Base-by-base conservation (phyloP, 2,888 invertebrate species). In the Brenthis daphne region DNA sequence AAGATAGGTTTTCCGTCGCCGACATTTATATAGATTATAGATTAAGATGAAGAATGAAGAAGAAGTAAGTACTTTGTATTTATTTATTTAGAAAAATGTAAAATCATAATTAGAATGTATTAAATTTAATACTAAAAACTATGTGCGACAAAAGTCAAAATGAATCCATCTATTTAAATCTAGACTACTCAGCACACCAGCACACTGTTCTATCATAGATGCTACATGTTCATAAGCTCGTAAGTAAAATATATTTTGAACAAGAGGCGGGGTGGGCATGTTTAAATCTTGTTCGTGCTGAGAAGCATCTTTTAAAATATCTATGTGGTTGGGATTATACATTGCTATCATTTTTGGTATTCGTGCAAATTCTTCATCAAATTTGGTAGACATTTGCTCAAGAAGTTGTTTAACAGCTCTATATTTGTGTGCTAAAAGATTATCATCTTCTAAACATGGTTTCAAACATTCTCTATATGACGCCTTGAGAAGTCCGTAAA, bases 111-210 rank as follows among this genome's bases (percentile, higher is more conserved):
- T 47, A 58, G 6, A 3, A 5, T 14, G n/a, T 48, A 54, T 47
- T 6, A 48, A 8, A 65, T 8, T 20, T 13, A 43, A 33, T n/a
- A 53, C 43, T 8, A 16, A 53, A 12, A 48, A 65, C 68, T 67
- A 76, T 5, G 70, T 65, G 16, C 67, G 82, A 75, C 90, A 90
- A 75, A 91, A 92, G 77, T 91, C 85, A 74, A 92, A 90, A 53
- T 89, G 81, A 60, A 92, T 85, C 90, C 90, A 89, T 76, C 85
- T 85, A 73, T 88, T 87, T 33, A 87, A 79, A 77, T 92, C 91
- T 67, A 92, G 79, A 61, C 91, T 90, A 67, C 88, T 89, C 0
- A 92, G 72, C 4, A 89, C 73, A 57, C 90, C 92, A 51, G 87
- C 88, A 70, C 85, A 85, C 16, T 77, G 51, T 66, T 92, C 90